phyloP scores from a whole-genome alignment of 2,113 vertebrate genomes.

The Xiphophorus couchianus region DNA sequence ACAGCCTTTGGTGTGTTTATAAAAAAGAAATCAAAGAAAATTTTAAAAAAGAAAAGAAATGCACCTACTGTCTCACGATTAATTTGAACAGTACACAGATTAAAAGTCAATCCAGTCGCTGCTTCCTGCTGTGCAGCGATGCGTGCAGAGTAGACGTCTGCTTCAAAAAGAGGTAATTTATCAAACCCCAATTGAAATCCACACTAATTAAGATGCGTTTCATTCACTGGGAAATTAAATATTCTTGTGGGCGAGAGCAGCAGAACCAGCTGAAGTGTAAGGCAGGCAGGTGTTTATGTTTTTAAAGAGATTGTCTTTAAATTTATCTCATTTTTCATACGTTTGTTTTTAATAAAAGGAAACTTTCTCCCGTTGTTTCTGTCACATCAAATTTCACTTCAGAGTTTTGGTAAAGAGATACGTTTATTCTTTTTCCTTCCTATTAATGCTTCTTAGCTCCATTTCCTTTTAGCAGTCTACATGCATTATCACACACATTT shows the following conservation, averaged over 20 bases:
- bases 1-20: conserved; percentile 48
- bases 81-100: conserved; percentile 52
- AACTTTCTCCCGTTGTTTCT: neutral
- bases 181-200: conserved; percentile 58
- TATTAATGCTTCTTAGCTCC: neutral
- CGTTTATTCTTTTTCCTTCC: neutral
- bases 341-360: neutral
- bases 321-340: neutral
- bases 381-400: neutral
- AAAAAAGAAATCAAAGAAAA: conserved; percentile 60
- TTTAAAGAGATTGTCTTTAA: neutral
- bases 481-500: no score
- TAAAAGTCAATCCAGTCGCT: conserved; percentile 53
- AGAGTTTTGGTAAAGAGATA: neutral
- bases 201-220: conserved; percentile 69
- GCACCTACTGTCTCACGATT: conserved; percentile 34
- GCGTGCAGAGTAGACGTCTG: conserved; percentile 57
- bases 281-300: neutral
- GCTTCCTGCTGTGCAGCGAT: conserved; percentile 46
- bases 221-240: conserved; percentile 44
- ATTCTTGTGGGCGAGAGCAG: conserved; percentile 7
- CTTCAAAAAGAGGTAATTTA: conserved; percentile 70
- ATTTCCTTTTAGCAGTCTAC: neutral
- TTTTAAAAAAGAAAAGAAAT: conserved; percentile 43
- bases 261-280: conserved; percentile 32